Base-by-base conservation (phyloP, 2,888 invertebrate species). In the Euproctis similis region DNA sequence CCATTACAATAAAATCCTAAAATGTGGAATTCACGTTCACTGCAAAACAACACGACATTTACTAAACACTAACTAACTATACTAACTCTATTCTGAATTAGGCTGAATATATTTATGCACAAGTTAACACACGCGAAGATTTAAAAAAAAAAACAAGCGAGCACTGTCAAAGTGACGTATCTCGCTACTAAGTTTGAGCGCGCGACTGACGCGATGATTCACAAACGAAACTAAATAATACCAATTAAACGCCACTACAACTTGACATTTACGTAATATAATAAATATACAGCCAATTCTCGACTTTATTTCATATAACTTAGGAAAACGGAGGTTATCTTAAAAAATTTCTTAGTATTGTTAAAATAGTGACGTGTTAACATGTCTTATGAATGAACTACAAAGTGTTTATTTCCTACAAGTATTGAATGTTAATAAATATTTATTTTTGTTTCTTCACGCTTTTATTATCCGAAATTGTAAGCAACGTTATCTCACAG, bases 161-260 rank as follows among this genome's bases (percentile, higher is more conserved):
- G 34, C 46, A 54, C 53, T 51, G 59, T 55, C 52, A 45, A 66
- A 2, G 66, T 64, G 64, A 63, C 72, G 59, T 39, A 53, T 54
- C 53, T 55, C 63, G 59, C 24, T 59, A 54, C 62, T 31, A 34
- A 25, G 49, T 39, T 59, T 53, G 59, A n/a, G 61, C 59, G 60
- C 64, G 57, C 63, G 54, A 76, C 78, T 75, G 74, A 58, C 68
- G 56, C 58, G 55, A 65, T 78, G 80, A 81, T 64, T 80, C 80
- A 81, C 68, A 57, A 71, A 73, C 66, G 63, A 70, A 66, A 76
- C 75, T 71, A 80, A 74, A 80, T 78, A 76, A 67, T 64, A 74
- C 71, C 75, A 80, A 78, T 80, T 78, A 78, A 70, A 57, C 57
- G 30, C 47, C 49, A 38, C 49, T 34, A 47, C 42, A 49, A 42